Evolutionary conservation across 2,888 invertebrate species (phyloP).

Genomic region (Empis stercorea): DNA sequence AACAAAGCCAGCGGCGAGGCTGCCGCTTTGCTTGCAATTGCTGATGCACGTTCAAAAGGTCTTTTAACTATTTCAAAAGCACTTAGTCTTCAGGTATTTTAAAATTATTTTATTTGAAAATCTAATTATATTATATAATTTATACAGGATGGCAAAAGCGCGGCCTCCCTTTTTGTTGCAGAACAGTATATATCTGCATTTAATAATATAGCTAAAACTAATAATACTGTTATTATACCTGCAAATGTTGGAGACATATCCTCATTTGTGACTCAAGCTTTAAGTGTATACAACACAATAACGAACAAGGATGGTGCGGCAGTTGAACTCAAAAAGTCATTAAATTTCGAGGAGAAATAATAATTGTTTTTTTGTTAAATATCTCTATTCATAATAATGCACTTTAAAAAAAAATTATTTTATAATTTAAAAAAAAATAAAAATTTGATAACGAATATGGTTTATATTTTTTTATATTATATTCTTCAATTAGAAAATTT

Average conservation of each 20-base stretch:
- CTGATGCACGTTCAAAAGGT: constrained; percentile 78
- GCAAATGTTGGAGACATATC: constrained; percentile 58
- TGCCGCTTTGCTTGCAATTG: constrained; percentile 78
- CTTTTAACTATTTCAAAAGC: constrained; percentile 62
- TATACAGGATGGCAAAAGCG: constrained; percentile 65
- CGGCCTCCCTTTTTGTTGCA: constrained; percentile 83
- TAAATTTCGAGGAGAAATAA: too few relatives aligned
- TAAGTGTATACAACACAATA: constrained; percentile 31
- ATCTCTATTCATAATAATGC: too few relatives aligned
- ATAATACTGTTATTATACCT: constrained; percentile 90
- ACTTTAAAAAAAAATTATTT: too few relatives aligned
- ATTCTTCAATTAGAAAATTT: too few relatives aligned
- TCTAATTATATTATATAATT: not conserved
- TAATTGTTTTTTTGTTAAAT: too few relatives aligned
- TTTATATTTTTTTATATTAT: too few relatives aligned
- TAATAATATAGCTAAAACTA: constrained; percentile 79
- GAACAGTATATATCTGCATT: constrained; percentile 95
- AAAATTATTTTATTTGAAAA: too few relatives aligned
- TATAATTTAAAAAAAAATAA: too few relatives aligned
- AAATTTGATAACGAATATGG: too few relatives aligned
- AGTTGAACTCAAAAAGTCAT: too few relatives aligned
- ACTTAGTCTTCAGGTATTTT: constrained; percentile 21
- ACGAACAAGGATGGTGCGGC: constrained; percentile 12
- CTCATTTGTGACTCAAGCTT: constrained; percentile 30
- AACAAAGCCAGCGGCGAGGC: constrained; percentile 91